Evolutionary conservation across 2,113 vertebrate species (phyloP).

Genomic region (Pteronura brasiliensis): DNA sequence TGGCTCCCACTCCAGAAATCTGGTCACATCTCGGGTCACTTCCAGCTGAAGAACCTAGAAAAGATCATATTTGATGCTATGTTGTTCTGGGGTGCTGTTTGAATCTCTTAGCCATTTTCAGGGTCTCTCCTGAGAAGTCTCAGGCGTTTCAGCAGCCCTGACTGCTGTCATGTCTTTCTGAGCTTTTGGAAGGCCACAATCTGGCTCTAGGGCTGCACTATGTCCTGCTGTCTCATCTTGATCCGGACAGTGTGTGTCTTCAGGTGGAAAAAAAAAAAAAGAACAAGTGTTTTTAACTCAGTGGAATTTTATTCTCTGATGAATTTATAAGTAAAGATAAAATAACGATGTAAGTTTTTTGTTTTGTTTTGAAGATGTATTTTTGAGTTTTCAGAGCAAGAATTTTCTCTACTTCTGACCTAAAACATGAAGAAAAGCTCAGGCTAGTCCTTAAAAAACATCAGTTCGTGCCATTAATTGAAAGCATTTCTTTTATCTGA

Average conservation of each 20-base stretch:
- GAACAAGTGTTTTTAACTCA: neutral
- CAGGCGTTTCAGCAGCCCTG: neutral
- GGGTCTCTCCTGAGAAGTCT: neutral
- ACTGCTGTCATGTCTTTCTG: neutral
- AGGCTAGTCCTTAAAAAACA: neutral
- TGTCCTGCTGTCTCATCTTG: neutral
- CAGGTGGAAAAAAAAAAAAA: neutral
- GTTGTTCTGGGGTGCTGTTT: neutral
- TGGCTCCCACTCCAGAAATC: neutral
- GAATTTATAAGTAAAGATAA: conserved; percentile 34
- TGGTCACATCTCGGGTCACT: neutral
- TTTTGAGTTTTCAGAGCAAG: conserved; percentile 49
- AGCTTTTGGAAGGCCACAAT: neutral
- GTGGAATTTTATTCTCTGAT: neutral
- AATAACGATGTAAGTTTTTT: conserved; percentile 11
- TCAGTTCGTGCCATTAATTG: neutral
- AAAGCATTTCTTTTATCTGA: conserved; percentile 42
- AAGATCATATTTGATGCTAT: neutral
- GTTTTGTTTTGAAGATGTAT: conserved; percentile 9
- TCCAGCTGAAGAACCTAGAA: neutral
- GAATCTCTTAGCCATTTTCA: neutral
- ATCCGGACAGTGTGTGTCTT: neutral
- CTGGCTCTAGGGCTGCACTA: neutral
- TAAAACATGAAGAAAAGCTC: conserved; percentile 33
- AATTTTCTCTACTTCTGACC: conserved; percentile 24